phyloP scores from a whole-genome alignment of 92 coral and sea anemone genomes.

The Heliopora coerulea region DNA sequence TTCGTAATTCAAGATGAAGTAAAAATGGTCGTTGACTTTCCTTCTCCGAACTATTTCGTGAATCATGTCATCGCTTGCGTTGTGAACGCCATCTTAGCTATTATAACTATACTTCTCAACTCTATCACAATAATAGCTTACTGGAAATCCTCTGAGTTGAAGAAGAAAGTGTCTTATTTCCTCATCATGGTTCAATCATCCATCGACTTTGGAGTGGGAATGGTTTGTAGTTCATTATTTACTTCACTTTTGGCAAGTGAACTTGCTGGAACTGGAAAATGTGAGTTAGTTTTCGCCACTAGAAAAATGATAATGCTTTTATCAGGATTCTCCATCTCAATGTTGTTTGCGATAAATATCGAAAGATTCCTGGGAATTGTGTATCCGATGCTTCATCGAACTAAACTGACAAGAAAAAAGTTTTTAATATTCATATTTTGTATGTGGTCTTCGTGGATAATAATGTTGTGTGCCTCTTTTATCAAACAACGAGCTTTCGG shows the following conservation, averaged over 20 bases:
- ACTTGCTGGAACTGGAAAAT: not conserved
- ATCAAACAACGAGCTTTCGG: not conserved
- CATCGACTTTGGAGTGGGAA: not conserved
- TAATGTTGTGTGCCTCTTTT: not conserved
- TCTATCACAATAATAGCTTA: not conserved
- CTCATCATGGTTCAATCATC: constrained; percentile 2
- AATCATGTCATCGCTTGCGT: not conserved
- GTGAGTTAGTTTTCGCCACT: not conserved
- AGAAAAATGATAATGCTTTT: not conserved
- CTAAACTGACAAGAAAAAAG: not conserved
- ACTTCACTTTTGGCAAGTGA: not conserved
- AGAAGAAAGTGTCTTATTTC: not conserved
- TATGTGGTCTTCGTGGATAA: not conserved
- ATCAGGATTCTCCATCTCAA: not conserved
- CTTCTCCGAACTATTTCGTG: not conserved
- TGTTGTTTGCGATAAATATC: not conserved
- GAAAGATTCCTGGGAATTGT: constrained; percentile 15
- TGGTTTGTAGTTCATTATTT: not conserved
- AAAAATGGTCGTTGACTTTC: not conserved
- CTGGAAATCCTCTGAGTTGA: constrained; percentile 2
- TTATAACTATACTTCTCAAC: not conserved
- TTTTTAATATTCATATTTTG: not conserved
- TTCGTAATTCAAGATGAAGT: not conserved
- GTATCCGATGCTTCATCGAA: constrained; percentile 7
- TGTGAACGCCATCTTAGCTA: not conserved